These are phyloP conservation scores for Acipenser ruthenus DNA, from an alignment of 2,797 vertebrate genomes.

Conservation along the genomic window DNA sequence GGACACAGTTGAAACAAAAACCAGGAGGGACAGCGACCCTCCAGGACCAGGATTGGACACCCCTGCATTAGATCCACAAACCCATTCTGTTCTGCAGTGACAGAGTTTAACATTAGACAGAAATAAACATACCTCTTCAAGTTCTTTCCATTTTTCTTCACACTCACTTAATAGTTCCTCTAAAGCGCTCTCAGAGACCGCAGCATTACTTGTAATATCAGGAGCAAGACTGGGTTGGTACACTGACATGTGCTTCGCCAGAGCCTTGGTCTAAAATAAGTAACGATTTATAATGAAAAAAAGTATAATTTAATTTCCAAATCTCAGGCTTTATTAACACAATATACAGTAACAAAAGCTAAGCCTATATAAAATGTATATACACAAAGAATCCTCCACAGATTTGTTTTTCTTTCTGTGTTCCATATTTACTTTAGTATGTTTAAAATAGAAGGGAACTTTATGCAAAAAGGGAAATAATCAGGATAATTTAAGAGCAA, in stretches of 20 bases:
- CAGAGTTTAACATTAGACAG: not conserved
- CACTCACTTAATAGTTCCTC: not conserved
- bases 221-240: slow-evolving; percentile 1
- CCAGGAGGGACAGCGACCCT: no score
- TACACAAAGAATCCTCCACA: no score
- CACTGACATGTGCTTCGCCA: not conserved
- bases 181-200: not conserved
- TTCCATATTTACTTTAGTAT: no score
- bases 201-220: not conserved
- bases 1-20: no score
- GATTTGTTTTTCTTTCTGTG: no score
- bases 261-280: not conserved
- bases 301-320: not conserved
- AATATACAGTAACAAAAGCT: no score
- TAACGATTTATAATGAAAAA: not conserved
- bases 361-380: no score
- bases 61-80: no score
- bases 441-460: no score
- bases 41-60: no score
- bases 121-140: not conserved
- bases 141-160: slow-evolving; percentile 5
- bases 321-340: not conserved
- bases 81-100: not conserved
- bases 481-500: no score
- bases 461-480: no score